Percentiles rank a stretch among this genome's conserved stretches.
phyloP scores from a whole-genome alignment of 2,797 vertebrate species.

The Brachymystax lenok region DNA sequence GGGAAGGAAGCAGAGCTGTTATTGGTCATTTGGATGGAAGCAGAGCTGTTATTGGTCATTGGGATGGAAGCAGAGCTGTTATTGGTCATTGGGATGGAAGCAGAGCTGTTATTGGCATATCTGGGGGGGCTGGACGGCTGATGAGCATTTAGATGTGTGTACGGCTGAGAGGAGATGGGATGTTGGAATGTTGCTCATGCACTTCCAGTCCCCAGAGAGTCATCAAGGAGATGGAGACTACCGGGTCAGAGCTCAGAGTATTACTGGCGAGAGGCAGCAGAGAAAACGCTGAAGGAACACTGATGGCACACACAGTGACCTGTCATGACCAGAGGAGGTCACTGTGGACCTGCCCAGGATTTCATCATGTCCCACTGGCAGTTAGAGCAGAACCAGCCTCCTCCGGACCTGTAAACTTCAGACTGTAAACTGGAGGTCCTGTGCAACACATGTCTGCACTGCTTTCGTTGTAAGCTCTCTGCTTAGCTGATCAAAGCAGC shows the following conservation, averaged over 20 bases:
- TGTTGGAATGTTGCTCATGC: conserved; percentile 8
- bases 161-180: background rate
- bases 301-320: conserved; percentile 49
- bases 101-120: background rate
- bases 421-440: conserved; percentile 62
- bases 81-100: too few relatives aligned
- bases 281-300: conserved; percentile 21
- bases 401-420: conserved; percentile 59
- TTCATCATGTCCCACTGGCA: background rate
- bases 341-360: conserved; percentile 68
- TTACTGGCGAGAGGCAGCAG: conserved; percentile 19
- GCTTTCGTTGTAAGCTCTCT: conserved; percentile 68
- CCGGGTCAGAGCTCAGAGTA: background rate
- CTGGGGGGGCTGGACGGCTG: background rate
- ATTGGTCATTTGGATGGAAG: too few relatives aligned
- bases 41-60: too few relatives aligned
- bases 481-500: conserved; percentile 73
- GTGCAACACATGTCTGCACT: conserved; percentile 69
- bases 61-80: too few relatives aligned
- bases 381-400: conserved; percentile 43
- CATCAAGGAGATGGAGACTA: conserved; percentile 2
- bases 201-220: background rate
- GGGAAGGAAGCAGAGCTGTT: too few relatives aligned
- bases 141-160: background rate
- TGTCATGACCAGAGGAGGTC: conserved; percentile 72